phyloP scores from a whole-genome alignment of 1,140 invertebrate genomes.

The Lasioglossum albipes region DNA sequence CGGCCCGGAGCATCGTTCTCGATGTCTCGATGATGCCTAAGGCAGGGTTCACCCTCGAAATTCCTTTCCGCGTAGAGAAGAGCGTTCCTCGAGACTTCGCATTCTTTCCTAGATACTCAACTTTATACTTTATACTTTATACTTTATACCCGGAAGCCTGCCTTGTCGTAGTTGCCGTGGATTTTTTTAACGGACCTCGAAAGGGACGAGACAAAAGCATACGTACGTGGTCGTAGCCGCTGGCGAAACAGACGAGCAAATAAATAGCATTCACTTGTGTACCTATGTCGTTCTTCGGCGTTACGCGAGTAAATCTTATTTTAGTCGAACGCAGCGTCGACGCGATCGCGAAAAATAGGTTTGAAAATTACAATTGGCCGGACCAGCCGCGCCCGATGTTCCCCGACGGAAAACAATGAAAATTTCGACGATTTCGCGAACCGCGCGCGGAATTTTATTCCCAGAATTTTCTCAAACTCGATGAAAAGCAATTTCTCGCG shows the following conservation, averaged over 20 bases:
- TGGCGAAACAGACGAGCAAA: neutral
- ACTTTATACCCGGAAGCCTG: constrained; percentile 69
- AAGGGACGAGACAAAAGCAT: constrained; percentile 11
- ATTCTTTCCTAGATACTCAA: constrained; percentile 69
- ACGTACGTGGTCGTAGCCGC: too few relatives aligned
- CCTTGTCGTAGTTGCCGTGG: constrained; percentile 50
- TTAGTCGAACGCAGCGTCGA: neutral
- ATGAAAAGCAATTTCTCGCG: too few relatives aligned
- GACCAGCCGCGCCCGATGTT: too few relatives aligned
- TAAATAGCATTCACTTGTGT: neutral
- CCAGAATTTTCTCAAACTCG: too few relatives aligned
- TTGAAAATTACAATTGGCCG: too few relatives aligned
- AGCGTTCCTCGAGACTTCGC: constrained; percentile 69
- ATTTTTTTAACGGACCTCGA: constrained; percentile 41
- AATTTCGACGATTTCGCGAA: too few relatives aligned
- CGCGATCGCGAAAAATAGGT: too few relatives aligned
- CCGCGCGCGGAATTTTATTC: too few relatives aligned
- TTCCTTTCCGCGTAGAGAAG: constrained; percentile 73
- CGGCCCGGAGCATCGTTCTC: constrained; percentile 53
- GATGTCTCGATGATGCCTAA: constrained; percentile 60
- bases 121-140: constrained; percentile 45
- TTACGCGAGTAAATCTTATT: neutral
- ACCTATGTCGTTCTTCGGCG: neutral
- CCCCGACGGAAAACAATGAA: too few relatives aligned
- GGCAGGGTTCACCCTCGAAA: constrained; percentile 72